Evolutionary conservation across 2,797 vertebrate genomes (phyloP).

Genomic region (Notoglanidium macrostoma): DNA sequence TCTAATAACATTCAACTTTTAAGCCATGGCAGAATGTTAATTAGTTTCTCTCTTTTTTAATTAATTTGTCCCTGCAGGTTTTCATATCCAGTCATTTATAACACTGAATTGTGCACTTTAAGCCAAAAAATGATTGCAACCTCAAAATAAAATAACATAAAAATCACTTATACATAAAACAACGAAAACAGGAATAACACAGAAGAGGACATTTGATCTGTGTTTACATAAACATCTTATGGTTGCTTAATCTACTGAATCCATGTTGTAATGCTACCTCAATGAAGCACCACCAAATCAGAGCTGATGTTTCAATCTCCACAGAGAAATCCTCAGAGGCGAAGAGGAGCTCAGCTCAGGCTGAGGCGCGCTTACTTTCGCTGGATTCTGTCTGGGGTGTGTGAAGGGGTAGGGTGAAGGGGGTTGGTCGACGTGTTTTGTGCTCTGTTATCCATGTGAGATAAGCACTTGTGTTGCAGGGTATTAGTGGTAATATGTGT

Average conservation of each 20-base stretch:
- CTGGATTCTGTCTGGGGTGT: slow-evolving; percentile 26
- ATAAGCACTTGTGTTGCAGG: slow-evolving; percentile 60
- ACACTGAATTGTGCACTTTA: slow-evolving; percentile 74
- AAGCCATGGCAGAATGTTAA: slow-evolving; percentile 84
- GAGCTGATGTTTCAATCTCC: slow-evolving; percentile 65
- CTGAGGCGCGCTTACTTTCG: slow-evolving; percentile 20
- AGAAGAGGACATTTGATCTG: slow-evolving; percentile 65
- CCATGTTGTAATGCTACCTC: slow-evolving; percentile 43
- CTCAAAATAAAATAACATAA: slow-evolving; percentile 73
- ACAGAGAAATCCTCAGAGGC: slow-evolving; percentile 61
- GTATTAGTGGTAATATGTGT: slow-evolving; percentile 58
- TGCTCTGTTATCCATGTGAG: slow-evolving; percentile 63
- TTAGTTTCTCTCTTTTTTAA: slow-evolving; percentile 77
- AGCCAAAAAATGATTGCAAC: slow-evolving; percentile 74
- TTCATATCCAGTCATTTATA: slow-evolving; percentile 78
- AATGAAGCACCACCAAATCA: slow-evolving; percentile 34
- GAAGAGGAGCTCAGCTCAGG: slow-evolving; percentile 55
- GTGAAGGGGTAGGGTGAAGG: neutral
- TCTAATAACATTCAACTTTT: slow-evolving; percentile 86
- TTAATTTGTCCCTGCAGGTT: slow-evolving; percentile 84
- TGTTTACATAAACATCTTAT: slow-evolving; percentile 76
- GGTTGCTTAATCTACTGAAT: slow-evolving; percentile 70
- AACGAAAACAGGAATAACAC: slow-evolving; percentile 61
- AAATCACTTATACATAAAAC: slow-evolving; percentile 51
- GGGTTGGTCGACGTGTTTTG: slow-evolving; percentile 58